phyloP scores from a whole-genome alignment of 1,140 invertebrate genomes.

The Lasioglossum baleicum region DNA sequence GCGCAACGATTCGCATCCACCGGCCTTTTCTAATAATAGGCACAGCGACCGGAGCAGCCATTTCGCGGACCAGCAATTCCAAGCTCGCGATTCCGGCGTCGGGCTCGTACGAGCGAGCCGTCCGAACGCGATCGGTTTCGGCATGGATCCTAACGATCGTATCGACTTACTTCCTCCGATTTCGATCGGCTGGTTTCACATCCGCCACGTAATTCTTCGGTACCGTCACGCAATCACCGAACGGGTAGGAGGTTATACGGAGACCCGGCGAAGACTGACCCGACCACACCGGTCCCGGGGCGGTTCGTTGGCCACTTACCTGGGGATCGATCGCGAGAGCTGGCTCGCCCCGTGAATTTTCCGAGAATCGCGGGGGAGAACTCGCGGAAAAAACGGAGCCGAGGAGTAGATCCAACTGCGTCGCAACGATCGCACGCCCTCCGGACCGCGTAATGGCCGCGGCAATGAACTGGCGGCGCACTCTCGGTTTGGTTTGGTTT shows the following conservation, averaged over 20 bases:
- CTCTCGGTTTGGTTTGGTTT: neutral
- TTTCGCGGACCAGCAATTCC: constrained; percentile 47
- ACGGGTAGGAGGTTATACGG: constrained; percentile 8
- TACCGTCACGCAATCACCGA: no score
- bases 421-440: constrained; percentile 9
- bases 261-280: neutral
- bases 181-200: neutral
- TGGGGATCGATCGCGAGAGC: neutral
- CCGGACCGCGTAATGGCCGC: constrained; percentile 44
- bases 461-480: constrained; percentile 12
- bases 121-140: no score
- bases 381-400: no score
- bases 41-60: constrained; percentile 47
- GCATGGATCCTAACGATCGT: no score
- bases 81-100: constrained; percentile 25
- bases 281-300: neutral
- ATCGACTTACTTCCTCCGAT: no score
- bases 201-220: no score
- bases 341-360: no score
- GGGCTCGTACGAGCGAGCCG: neutral
- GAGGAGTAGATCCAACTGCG: neutral
- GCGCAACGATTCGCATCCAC: constrained; percentile 10
- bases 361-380: no score
- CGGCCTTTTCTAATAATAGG: constrained; percentile 58
- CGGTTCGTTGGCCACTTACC: neutral